Base-by-base conservation (phyloP, 1,140 invertebrate species). In the Drosophila trapezifrons region DNA sequence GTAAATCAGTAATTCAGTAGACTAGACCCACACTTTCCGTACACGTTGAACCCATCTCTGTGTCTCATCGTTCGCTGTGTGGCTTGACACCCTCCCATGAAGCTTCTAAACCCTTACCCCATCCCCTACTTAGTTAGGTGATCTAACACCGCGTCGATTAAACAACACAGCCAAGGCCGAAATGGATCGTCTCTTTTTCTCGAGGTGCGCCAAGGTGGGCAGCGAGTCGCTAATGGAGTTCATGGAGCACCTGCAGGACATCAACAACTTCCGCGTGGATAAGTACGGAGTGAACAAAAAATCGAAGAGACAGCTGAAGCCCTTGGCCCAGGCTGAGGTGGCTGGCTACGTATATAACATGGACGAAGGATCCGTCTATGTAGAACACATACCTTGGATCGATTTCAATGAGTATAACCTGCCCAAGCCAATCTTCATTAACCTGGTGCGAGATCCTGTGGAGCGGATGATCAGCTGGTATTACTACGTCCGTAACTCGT, bases 381-480 rank as follows among this genome's bases (percentile, higher is more conserved):
- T 96, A 57, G 96, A 97, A 84, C 96, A 97, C 81, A 95, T 96
- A 9, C 96, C 96, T 80, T 96, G 96, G 92, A 95, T 97, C 3
- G 77, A 91, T 22, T 91, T 91, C 20, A 52, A 76, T 9, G 37
- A 55, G 69, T 97, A 94, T 87, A 95, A 96, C 49, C 92, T 96
- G 54, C 95, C 96, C 0, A 95, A 96, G 80, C 97, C 97, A 0
- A 97, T 98, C 78, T 98, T 97, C 91, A 95, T 98, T 49, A 98
- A 98, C 92, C 92, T 98, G 71, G 97, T 98, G 0, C 93, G 97
- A 38, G 97, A 98, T 93, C 97, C 97, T 0, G 95, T 98, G 8
- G 97, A 98, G 92, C 94, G 97, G 40, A 95, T 98, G 15, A 98
- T 98, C 86, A 98, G 97, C 3, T 97, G 96, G 96, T 98, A 97